Evolutionary conservation across 1,140 invertebrate genomes (phyloP).

Genomic region (Steinernema khuongi): DNA sequence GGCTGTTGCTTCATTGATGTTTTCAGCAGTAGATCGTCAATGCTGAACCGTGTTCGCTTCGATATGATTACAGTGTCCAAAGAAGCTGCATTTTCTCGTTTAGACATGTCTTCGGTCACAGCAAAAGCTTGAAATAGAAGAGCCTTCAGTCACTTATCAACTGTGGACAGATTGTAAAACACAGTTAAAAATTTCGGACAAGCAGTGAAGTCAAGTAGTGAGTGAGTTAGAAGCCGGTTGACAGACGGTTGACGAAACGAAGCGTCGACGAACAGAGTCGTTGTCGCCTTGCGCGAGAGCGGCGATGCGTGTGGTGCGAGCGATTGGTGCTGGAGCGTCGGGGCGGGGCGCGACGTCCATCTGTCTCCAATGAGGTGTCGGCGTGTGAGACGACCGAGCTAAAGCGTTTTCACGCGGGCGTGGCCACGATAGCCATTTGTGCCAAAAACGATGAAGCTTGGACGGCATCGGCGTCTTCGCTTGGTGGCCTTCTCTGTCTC

Average conservation of each 20-base stretch:
- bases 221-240: background rate
- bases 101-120: too few relatives aligned
- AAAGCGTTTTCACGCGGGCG: background rate
- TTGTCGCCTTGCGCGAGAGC: constrained; percentile 16
- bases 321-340: constrained; percentile 9
- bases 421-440: background rate
- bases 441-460: background rate
- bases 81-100: background rate
- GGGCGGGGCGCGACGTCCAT: background rate
- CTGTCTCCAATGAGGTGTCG: constrained; percentile 16
- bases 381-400: background rate
- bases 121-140: too few relatives aligned
- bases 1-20: background rate
- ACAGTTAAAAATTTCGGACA: background rate
- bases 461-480: background rate
- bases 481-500: background rate
- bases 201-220: background rate
- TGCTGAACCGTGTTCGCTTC: background rate
- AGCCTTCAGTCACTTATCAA: too few relatives aligned
- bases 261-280: constrained; percentile 5
- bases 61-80: background rate
- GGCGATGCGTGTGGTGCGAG: constrained; percentile 12
- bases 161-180: too few relatives aligned
- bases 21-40: constrained; percentile 1
- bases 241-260: constrained; percentile 1